Evolutionary conservation across 2,113 vertebrate genomes (phyloP), one percentile per base, ranked within the genome.

Genomic region (Zapornia atra): DNA sequence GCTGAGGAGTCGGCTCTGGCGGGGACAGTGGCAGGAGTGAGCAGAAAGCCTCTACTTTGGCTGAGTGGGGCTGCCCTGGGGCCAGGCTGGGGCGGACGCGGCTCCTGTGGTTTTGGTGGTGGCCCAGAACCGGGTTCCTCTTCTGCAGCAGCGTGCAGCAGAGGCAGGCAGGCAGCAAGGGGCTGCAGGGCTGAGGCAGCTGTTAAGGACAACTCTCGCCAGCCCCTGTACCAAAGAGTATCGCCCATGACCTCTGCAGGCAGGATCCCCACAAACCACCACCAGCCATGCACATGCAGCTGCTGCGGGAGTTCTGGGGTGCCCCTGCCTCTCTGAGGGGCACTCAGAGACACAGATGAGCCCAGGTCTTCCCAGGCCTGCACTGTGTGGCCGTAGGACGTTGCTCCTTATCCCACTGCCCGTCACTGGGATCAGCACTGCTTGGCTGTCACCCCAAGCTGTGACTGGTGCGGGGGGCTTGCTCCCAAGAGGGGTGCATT

Each of bases 71-170:
- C 36, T 60, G 51, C 34, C 44, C 29, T 1, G 1, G 48, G 28
- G 33, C 26, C 9, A 21, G 36, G 26, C 24, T 3, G 2, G 5
- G 0, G 0, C 34, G 34, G 15, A 48, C 17, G 25, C 0, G 2
- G 42, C 34, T 72, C 10, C 40, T 26, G 36, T 33, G 51, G 31
- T 19, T 60, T 57, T 28, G 28, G 12, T 61, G 46, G 26, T 26
- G 56, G 18, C 44, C 46, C 17, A 11, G 36, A 33, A 12, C 25
- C 0, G 9, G 12, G 26, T 50, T 85, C 57, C 50, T 42, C 44
- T 56, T 33, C 25, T 18, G 44, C 56, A 16, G 56, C 10, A 9
- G 36, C 21, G 1, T 18, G 44, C 56, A 16, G 56, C 10, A 9
- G 36, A 34, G 1, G 2, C 5, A 5, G 57, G 21, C 11, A 13